Base-by-base conservation (phyloP, 64 coral and sea anemone species). In the Anthopleura sola region DNA sequence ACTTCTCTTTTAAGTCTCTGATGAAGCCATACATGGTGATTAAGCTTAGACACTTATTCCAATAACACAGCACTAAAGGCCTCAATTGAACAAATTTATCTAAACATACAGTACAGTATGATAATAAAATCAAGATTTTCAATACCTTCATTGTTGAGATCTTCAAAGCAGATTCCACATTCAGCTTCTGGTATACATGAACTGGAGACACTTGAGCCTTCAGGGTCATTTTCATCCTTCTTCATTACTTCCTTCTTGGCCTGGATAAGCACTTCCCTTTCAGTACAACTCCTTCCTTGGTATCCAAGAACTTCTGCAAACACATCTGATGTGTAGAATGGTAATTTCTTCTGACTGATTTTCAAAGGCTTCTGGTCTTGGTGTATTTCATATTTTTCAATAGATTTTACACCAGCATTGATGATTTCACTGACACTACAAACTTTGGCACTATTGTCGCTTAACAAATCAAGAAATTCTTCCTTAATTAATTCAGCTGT, bases 291-390 rank as follows among this genome's bases (percentile, higher is more conserved):
- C 39, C 62, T 56, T 15, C 68, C 81, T 15, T 64, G 62, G 71
- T 83, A 90, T 26, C 89, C 83, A 86, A 90, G 55, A 79, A 85
- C 78, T 56, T 83, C 62, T 75, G 40, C 26, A 82, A 89, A 89
- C 2, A 71, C 66, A 71, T 71, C 31, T 32, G 66, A 32, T 33
- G 28, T 71, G 13, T 16, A 71, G 2, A 71, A 71, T 17, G 66
- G 66, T n/a, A n/a, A n/a, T 14, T 71, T 71, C 28, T 34, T 71
- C 2, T 37, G 19, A 34, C 10, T 89, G 5, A 46, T 18, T 75
- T 83, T 82, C 13, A 17, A 33, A n/a, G 66, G 49, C 36, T 46
- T 39, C 13, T 75, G 21, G 16, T 12, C 32, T 76, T 89, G 37
- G 55, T 37, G 15, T 1, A 28, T 13, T 6, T 48, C 33, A 53